These are phyloP conservation scores for Homarus americanus DNA, from an alignment of 1,140 invertebrate genomes.

Conservation along the genomic window DNA sequence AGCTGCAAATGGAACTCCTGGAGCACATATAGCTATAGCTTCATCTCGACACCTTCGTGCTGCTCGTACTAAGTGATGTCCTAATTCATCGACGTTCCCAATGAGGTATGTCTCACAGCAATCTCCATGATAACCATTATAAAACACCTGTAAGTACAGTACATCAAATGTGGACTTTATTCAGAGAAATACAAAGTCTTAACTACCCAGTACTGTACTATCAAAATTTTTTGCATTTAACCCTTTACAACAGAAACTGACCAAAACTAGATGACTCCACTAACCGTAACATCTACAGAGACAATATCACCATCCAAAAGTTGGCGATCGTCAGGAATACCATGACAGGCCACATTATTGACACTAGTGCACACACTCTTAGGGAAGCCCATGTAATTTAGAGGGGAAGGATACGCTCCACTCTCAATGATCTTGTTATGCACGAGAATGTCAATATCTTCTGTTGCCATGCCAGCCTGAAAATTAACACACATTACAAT, in stretches of 20 bases:
- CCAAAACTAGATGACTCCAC: no score
- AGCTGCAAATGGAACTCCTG: conserved; percentile 84
- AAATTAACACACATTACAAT: conserved; percentile 75
- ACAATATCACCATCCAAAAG: conserved; percentile 92
- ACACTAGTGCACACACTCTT: conserved; percentile 97
- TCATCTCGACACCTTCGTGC: conserved; percentile 86
- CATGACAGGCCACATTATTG: conserved; percentile 96
- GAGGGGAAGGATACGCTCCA: conserved; percentile 93
- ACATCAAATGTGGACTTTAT: no score
- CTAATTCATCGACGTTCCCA: conserved; percentile 88
- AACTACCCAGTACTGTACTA: no score
- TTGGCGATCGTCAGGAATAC: conserved; percentile 92
- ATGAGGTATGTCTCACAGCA: conserved; percentile 92
- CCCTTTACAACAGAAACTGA: no score
- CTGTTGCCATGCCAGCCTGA: conserved; percentile 91
- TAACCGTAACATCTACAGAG: conserved; percentile 95
- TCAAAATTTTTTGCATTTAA: no score
- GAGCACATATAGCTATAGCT: conserved; percentile 88
- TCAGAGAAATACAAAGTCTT: no score
- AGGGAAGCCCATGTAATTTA: conserved; percentile 91
- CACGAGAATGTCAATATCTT: conserved; percentile 89
- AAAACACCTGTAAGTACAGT: conserved; percentile 86
- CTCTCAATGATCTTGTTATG: conserved; percentile 85
- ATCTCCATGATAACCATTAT: conserved; percentile 94
- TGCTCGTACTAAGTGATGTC: conserved; percentile 83